A percentile compares a stretch with the other conserved stretches of the same genome.
These are phyloP conservation scores for Nesogale talazaci DNA, from an alignment of 2,113 vertebrate genomes.

Conservation along the genomic window DNA sequence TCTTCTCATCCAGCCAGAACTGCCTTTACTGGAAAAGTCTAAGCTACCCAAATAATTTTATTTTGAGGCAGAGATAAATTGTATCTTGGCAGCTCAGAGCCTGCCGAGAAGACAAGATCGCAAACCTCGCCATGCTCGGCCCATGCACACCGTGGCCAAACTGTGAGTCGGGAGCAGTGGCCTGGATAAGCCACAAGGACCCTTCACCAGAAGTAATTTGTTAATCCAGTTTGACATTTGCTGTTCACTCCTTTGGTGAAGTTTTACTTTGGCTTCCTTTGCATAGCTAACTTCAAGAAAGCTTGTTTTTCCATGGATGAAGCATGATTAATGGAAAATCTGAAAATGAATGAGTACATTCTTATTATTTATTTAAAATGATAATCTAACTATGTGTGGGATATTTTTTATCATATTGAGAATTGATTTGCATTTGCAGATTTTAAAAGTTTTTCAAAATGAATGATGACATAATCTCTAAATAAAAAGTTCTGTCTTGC, in stretches of 20 bases:
- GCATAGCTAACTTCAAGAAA: constrained; percentile 33
- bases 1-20: constrained; percentile 47
- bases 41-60: constrained; percentile 68
- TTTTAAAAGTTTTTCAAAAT: constrained; percentile 51
- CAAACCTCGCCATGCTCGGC: neutral
- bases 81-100: constrained; percentile 48
- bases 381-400: neutral
- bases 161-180: constrained; percentile 25
- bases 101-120: constrained; percentile 50
- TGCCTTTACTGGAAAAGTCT: constrained; percentile 8
- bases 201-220: constrained; percentile 80
- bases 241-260: neutral
- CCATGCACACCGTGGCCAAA: neutral
- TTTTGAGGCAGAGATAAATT: constrained; percentile 72
- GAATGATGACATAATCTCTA: neutral
- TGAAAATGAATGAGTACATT: neutral
- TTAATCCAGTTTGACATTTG: constrained; percentile 8
- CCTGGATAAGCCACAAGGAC: constrained; percentile 73
- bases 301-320: constrained; percentile 28
- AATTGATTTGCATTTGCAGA: constrained; percentile 33
- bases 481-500: too few relatives aligned
- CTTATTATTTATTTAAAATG: constrained; percentile 25
- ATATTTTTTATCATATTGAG: constrained; percentile 9
- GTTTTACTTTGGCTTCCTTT: constrained; percentile 26
- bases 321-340: constrained; percentile 47